A percentile compares a stretch with the other conserved stretches of the same genome.
phyloP scores from a whole-genome alignment of 2,888 invertebrate genomes.

The Amphipoea oculea region DNA sequence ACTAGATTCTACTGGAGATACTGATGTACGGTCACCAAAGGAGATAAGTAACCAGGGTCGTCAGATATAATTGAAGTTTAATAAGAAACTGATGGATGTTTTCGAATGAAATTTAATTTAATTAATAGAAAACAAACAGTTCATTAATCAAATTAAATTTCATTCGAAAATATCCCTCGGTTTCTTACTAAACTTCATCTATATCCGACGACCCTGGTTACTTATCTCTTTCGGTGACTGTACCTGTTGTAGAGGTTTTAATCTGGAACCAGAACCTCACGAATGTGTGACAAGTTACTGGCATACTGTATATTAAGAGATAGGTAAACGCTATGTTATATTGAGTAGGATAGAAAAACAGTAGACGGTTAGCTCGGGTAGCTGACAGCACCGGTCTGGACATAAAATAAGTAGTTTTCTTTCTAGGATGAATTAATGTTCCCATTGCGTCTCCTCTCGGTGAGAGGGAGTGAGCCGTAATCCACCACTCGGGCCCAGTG shows the following conservation, averaged over 20 bases:
- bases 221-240: too few species aligned
- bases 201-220: too few species aligned
- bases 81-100: too few species aligned
- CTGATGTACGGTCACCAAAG: neutral
- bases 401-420: neutral
- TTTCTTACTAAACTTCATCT: too few species aligned
- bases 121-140: too few species aligned
- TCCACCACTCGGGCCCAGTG: neutral
- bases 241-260: neutral
- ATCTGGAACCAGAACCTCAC: neutral
- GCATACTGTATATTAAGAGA: neutral
- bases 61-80: too few species aligned
- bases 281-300: neutral
- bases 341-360: neutral
- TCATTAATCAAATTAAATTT: too few species aligned
- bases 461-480: neutral
- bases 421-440: neutral
- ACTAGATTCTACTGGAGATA: neutral
- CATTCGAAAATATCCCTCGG: too few species aligned
- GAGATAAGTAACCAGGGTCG: too few species aligned
- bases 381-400: neutral
- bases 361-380: neutral
- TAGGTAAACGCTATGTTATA: neutral
- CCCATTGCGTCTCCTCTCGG: neutral
- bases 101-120: too few species aligned